These are phyloP conservation scores for Myanophis thanlyinensis DNA, from an alignment of 2,113 vertebrate genomes.

Conservation along the genomic window DNA sequence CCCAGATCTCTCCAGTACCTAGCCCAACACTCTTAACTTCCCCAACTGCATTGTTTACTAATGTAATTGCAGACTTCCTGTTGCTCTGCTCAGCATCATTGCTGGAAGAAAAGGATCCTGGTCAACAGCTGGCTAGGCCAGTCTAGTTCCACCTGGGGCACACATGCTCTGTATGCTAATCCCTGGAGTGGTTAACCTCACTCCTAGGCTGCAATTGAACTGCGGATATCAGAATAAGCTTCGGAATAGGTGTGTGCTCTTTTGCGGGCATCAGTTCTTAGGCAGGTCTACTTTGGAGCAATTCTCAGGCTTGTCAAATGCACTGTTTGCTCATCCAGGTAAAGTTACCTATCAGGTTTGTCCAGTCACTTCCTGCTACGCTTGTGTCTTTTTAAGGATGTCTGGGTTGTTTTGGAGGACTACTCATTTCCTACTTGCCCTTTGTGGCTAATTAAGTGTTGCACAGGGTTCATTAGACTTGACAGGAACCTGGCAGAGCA, in stretches of 20 bases:
- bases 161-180: neutral
- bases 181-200: neutral
- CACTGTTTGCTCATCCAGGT: neutral
- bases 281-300: neutral
- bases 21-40: neutral
- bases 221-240: neutral
- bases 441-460: neutral
- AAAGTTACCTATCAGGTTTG: neutral
- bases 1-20: neutral
- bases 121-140: neutral
- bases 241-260: neutral
- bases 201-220: neutral
- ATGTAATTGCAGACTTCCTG: neutral
- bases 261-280: neutral
- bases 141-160: neutral
- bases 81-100: neutral
- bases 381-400: constrained; percentile 12
- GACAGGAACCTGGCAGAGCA: neutral
- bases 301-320: neutral
- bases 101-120: no score
- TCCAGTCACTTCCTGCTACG: neutral
- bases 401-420: neutral
- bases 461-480: neutral
- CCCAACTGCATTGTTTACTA: neutral
- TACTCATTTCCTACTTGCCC: neutral